These are phyloP conservation scores for Tokudaia muenninki DNA, from an alignment of 2,797 vertebrate species.

Conservation along the genomic window DNA sequence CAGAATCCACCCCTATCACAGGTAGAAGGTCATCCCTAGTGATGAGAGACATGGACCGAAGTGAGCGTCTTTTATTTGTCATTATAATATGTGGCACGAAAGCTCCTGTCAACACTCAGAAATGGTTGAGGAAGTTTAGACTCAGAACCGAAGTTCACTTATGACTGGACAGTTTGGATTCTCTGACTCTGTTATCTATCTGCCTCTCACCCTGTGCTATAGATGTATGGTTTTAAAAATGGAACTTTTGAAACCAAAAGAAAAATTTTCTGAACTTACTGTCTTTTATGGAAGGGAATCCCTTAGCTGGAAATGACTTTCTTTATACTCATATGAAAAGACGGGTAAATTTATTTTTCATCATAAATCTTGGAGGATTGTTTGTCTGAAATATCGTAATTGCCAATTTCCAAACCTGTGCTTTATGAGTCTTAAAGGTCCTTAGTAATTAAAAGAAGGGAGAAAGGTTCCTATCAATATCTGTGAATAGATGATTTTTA, in stretches of 20 bases:
- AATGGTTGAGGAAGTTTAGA: not conserved
- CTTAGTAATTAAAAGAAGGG: not conserved
- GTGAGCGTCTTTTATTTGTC: not conserved
- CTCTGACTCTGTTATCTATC: not conserved
- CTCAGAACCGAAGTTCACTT: not conserved
- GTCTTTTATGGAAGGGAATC: slow-evolving; percentile 9
- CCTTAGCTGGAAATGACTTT: slow-evolving; percentile 40
- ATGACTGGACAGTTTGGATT: not conserved
- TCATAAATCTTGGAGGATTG: slow-evolving; percentile 59
- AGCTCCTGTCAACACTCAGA: not conserved
- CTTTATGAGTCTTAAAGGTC: slow-evolving; percentile 23
- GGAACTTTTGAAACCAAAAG: slow-evolving; percentile 43
- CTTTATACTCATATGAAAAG: slow-evolving; percentile 61
- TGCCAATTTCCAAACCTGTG: not conserved
- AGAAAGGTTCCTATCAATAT: not conserved
- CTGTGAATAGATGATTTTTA: not conserved
- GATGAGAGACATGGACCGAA: not conserved
- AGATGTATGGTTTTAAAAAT: not conserved
- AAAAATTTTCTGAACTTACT: slow-evolving; percentile 57
- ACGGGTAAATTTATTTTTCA: slow-evolving; percentile 54
- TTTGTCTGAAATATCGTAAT: slow-evolving; percentile 53
- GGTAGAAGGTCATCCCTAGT: not conserved
- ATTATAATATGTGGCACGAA: not conserved
- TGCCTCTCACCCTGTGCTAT: not conserved
- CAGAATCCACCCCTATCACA: too few species aligned